A percentile compares a stretch with the other conserved stretches of the same genome.
Evolutionary conservation across 2,113 vertebrate species (phyloP).

Genomic region (Hypanus sabinus): DNA sequence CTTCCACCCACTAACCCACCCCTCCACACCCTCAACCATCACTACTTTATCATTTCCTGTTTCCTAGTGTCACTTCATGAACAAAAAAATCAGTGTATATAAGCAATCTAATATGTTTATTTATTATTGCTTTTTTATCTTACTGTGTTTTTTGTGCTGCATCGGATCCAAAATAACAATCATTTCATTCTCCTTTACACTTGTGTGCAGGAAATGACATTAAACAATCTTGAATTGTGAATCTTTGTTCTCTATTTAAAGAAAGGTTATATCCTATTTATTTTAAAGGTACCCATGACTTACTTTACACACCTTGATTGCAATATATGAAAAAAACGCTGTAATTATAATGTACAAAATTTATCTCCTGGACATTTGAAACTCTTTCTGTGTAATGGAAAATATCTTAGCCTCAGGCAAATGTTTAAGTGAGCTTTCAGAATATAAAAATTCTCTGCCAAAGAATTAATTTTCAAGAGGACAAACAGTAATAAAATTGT

Average conservation of each 20-base stretch:
- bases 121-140: no score
- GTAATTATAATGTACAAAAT: background rate
- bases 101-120: no score
- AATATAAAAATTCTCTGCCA: constrained; percentile 1
- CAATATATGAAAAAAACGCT: background rate
- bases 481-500: background rate
- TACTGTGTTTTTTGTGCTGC: no score
- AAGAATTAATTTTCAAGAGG: background rate
- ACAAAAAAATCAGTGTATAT: no score
- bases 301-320: background rate
- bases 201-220: no score
- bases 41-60: no score
- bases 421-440: background rate
- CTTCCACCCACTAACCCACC: no score
- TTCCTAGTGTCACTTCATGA: no score
- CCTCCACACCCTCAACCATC: no score
- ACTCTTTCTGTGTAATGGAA: background rate
- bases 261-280: background rate
- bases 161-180: no score
- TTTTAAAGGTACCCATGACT: background rate
- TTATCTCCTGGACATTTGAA: background rate
- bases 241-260: background rate
- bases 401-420: background rate
- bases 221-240: no score
- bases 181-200: no score